phyloP scores from a whole-genome alignment of 2,888 invertebrate species.

The Trichopoda pennipes region DNA sequence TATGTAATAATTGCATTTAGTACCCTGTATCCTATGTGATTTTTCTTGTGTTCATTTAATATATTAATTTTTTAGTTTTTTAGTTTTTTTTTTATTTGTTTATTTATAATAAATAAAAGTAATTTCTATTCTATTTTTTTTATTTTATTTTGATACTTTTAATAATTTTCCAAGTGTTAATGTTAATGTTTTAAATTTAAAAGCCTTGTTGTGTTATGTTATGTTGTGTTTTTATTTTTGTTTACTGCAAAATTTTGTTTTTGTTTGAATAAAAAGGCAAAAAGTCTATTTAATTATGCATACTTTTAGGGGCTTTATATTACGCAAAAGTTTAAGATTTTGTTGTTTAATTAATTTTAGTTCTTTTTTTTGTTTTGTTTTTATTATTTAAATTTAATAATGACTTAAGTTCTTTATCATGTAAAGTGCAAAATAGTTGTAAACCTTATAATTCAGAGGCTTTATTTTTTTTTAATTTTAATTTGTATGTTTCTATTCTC shows the following conservation, averaged over 20 bases:
- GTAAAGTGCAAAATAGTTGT: slow-evolving; percentile 69
- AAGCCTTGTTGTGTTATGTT: slow-evolving; percentile 44
- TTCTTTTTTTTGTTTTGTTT: slow-evolving; percentile 19
- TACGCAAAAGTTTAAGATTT: slow-evolving; percentile 54
- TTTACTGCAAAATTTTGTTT: slow-evolving; percentile 9
- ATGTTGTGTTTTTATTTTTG: slow-evolving; percentile 1
- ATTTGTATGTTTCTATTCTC: slow-evolving; percentile 53
- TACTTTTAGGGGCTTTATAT: slow-evolving; percentile 30
- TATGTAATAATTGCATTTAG: slow-evolving; percentile 93
- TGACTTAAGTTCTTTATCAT: slow-evolving; percentile 52
- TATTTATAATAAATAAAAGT: slow-evolving; percentile 38
- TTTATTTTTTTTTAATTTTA: slow-evolving; percentile 34
- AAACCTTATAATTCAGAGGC: slow-evolving; percentile 69
- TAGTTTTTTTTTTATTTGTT: neutral
- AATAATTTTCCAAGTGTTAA: slow-evolving; percentile 30
- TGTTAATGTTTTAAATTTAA: slow-evolving; percentile 50
- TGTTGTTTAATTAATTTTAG: slow-evolving; percentile 26
- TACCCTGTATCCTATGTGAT: slow-evolving; percentile 93
- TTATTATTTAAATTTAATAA: slow-evolving; percentile 30
- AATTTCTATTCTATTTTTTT: too few relatives aligned
- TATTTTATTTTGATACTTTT: slow-evolving; percentile 36
- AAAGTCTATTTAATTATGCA: slow-evolving; percentile 52
- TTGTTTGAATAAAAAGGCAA: slow-evolving; percentile 62
- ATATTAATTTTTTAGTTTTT: slow-evolving; percentile 59
- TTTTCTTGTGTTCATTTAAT: slow-evolving; percentile 51